Percentiles rank a stretch among this genome's conserved stretches.
Conservation (phyloP, 2,797 vertebrate species). For the Vireo griseus region DNA sequence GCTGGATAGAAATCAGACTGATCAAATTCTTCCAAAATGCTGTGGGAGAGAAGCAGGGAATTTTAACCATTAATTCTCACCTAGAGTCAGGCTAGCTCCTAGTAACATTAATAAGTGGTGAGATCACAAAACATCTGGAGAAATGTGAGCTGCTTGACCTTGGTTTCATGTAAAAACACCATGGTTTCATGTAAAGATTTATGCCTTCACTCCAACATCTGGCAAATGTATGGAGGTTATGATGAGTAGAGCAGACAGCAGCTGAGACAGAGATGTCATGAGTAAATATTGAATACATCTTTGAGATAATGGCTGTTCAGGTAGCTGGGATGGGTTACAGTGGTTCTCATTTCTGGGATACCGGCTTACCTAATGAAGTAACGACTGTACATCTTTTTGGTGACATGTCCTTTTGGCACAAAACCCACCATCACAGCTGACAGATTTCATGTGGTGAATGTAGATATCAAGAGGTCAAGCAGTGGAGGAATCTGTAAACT, state of each 20-base stretch:
- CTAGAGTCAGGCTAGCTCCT: neutral
- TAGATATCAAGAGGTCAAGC: neutral
- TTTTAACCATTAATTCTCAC: neutral
- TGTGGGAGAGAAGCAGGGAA: neutral
- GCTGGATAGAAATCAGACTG: neutral
- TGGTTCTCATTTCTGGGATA: neutral
- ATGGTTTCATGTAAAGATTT: neutral
- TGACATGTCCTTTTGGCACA: neutral
- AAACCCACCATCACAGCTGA: neutral
- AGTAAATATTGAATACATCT: neutral
- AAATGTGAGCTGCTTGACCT: neutral
- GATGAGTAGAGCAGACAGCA: constrained; percentile 36
- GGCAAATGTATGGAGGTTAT: neutral
- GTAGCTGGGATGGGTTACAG: neutral
- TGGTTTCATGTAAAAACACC: neutral
- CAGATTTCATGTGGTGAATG: neutral
- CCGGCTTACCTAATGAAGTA: neutral
- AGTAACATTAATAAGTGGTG: neutral
- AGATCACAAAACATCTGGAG: constrained; percentile 56
- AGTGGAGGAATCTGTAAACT: neutral
- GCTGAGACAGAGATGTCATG: neutral
- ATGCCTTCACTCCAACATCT: constrained; percentile 4
- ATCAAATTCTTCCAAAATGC: neutral
- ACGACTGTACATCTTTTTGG: neutral
- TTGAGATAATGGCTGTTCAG: neutral